phyloP scores from a whole-genome alignment of 92 coral and sea anemone species.

The Plumapathes pennacea region DNA sequence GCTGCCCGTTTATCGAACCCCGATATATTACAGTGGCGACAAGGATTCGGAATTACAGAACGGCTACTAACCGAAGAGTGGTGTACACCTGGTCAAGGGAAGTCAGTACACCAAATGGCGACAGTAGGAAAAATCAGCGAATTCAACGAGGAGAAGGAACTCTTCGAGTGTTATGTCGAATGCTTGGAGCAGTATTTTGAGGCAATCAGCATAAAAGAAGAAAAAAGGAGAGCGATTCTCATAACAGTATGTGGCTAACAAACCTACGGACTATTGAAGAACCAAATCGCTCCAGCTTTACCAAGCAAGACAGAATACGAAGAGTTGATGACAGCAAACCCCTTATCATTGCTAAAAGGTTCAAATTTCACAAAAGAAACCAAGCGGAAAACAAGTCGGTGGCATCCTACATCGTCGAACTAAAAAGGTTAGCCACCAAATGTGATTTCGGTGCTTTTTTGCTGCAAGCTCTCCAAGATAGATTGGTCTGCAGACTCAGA shows the following conservation, averaged over 20 bases:
- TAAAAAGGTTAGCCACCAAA: slow-evolving; percentile 30
- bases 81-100: too few relatives aligned
- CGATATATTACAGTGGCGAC: too few relatives aligned
- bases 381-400: slow-evolving; percentile 21
- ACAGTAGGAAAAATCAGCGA: background rate
- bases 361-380: slow-evolving; percentile 24
- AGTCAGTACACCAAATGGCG: too few relatives aligned
- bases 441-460: slow-evolving; percentile 42
- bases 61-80: too few relatives aligned
- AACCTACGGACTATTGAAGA: slow-evolving; percentile 11
- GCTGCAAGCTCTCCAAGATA: slow-evolving; percentile 19
- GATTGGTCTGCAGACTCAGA: slow-evolving; percentile 24
- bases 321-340: slow-evolving; percentile 10
- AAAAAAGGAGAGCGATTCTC: background rate
- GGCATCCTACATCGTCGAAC: slow-evolving; percentile 11
- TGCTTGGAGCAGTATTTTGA: slow-evolving; percentile 6
- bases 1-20: too few relatives aligned
- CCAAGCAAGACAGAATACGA: background rate
- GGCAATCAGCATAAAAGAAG: background rate
- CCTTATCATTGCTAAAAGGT: slow-evolving; percentile 26
- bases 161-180: background rate
- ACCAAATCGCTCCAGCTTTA: slow-evolving; percentile 8
- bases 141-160: background rate
- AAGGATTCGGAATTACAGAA: too few relatives aligned
- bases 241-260: slow-evolving; percentile 1